Percentiles rank a stretch among this genome's conserved stretches.
phyloP scores from a whole-genome alignment of 2,888 invertebrate genomes.

The Dascillus cervinus region DNA sequence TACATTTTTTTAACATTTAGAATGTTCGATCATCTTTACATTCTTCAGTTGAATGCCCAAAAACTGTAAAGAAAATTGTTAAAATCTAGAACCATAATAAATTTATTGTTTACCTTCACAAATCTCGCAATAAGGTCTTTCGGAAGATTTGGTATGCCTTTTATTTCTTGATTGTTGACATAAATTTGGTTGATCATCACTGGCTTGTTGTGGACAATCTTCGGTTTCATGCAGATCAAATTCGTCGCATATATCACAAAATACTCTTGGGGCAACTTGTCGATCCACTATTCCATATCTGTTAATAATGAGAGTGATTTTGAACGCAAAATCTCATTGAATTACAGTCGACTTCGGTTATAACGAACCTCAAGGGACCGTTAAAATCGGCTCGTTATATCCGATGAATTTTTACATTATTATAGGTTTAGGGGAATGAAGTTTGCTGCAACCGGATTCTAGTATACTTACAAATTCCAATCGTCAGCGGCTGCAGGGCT shows the following conservation, averaged over 20 bases:
- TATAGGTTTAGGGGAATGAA: no score
- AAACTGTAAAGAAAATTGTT: conserved; percentile 56
- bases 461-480: conserved; percentile 41
- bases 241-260: conserved; percentile 96
- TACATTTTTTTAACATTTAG: conserved; percentile 38
- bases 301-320: conserved; percentile 9
- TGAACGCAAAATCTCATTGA: no score
- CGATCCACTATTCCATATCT: conserved; percentile 29
- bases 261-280: conserved; percentile 66
- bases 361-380: no score
- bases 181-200: conserved; percentile 41
- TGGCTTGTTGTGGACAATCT: conserved; percentile 85
- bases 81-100: conserved; percentile 5
- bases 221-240: conserved; percentile 97
- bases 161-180: conserved; percentile 31
- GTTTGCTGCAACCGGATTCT: no score
- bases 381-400: no score
- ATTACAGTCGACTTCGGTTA: no score
- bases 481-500: conserved; percentile 37
- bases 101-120: conserved; percentile 67
- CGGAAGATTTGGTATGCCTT: conserved; percentile 38
- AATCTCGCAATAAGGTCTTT: conserved; percentile 81
- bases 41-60: conserved; percentile 80
- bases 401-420: no score
- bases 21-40: conserved; percentile 83